Evolutionary conservation across 2,113 vertebrate species (phyloP).

Genomic region (Mirounga angustirostris): DNA sequence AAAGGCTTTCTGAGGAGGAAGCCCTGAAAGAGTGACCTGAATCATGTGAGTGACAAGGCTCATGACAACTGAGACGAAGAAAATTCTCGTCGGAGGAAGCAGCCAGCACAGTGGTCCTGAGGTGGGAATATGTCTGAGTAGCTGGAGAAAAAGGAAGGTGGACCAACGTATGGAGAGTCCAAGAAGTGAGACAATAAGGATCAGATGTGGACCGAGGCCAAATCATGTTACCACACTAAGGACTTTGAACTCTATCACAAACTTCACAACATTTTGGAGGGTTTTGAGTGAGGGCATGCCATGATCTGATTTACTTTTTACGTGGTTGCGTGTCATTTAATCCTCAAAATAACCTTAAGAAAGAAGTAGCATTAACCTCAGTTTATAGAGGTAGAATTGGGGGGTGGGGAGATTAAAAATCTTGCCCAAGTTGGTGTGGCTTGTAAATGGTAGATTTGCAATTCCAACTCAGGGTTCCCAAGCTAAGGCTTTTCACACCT

Average conservation of each 20-base stretch:
- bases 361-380: not conserved
- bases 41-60: not conserved
- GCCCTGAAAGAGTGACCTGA: not conserved
- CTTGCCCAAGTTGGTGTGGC: not conserved
- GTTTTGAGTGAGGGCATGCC: not conserved
- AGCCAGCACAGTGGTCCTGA: not conserved
- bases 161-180: rapidly evolving
- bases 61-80: not conserved
- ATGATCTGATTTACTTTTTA: not conserved
- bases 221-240: rapidly evolving
- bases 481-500: no score
- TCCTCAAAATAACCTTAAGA: not conserved
- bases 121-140: no score
- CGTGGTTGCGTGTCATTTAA: not conserved
- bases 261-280: not conserved
- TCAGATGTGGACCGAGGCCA: not conserved
- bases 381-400: not conserved
- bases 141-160: not conserved
- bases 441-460: not conserved
- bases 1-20: not conserved
- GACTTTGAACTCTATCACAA: not conserved
- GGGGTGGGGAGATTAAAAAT: not conserved
- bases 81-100: not conserved
- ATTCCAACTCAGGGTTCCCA: not conserved
- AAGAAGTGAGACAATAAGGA: not conserved